Evolutionary conservation across 2,113 vertebrate genomes (phyloP).

Genomic region (Microtus richardsoni): DNA sequence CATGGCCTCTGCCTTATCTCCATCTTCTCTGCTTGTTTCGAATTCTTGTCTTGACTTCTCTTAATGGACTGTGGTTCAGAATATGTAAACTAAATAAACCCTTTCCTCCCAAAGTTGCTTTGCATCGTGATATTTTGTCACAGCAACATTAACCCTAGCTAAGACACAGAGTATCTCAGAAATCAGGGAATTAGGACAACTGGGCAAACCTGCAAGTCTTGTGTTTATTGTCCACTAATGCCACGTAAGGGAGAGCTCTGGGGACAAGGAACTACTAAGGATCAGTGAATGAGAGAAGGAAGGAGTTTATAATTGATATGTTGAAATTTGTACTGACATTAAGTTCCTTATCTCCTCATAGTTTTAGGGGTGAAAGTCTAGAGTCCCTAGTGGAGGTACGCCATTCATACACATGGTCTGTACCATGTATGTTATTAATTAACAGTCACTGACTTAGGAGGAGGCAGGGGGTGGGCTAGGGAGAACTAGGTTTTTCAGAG

Average conservation of each 20-base stretch:
- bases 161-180: not conserved
- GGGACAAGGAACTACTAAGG: not conserved
- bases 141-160: not conserved
- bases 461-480: not conserved
- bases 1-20: not conserved
- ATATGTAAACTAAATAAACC: not conserved
- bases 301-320: not conserved
- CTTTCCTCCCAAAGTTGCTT: not conserved
- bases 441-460: not conserved
- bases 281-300: not conserved
- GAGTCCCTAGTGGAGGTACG: not conserved
- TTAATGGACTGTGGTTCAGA: not conserved
- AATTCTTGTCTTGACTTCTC: not conserved
- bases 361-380: not conserved
- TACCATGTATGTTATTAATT: not conserved
- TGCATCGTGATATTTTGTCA: not conserved
- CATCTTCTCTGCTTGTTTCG: not conserved
- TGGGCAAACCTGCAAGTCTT: no score
- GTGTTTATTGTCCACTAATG: not conserved
- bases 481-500: not conserved
- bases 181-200: not conserved
- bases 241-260: not conserved
- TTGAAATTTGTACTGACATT: not conserved
- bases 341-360: not conserved
- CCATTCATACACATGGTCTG: not conserved